These are phyloP conservation scores for Penaeus indicus DNA, from an alignment of 1,140 invertebrate genomes.

Conservation along the genomic window DNA sequence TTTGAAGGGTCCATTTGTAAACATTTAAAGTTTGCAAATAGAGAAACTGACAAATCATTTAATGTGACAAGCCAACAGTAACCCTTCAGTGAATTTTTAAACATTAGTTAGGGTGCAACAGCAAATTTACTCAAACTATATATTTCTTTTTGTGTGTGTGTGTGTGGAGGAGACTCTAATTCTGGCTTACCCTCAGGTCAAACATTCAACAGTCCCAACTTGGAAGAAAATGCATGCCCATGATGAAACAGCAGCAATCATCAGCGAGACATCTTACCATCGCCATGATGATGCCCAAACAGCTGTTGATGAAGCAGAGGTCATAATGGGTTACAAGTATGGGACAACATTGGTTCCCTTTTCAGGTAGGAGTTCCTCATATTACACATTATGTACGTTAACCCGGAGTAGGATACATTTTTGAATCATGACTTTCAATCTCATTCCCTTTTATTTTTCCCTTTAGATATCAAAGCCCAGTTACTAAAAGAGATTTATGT, in stretches of 20 bases:
- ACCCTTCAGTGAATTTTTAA: too few species aligned
- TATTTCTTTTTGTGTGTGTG: neutral
- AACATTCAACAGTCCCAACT: conserved; percentile 58
- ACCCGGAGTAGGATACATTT: neutral
- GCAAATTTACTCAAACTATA: too few species aligned
- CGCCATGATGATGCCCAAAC: conserved; percentile 73
- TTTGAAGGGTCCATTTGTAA: too few species aligned
- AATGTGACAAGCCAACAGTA: too few species aligned
- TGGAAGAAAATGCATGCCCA: conserved; percentile 72
- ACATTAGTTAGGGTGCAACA: too few species aligned
- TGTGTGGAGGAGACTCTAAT: neutral
- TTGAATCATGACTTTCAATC: too few species aligned
- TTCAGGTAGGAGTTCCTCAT: conserved; percentile 47
- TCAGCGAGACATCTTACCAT: conserved; percentile 70
- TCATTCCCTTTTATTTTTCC: too few species aligned
- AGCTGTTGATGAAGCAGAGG: conserved; percentile 71
- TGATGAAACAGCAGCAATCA: conserved; percentile 69
- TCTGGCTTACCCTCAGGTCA: conserved; percentile 28
- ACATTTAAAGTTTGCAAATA: too few species aligned
- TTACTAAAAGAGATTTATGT: too few species aligned
- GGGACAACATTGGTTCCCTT: conserved; percentile 74
- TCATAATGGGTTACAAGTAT: conserved; percentile 73
- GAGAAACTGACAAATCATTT: too few species aligned
- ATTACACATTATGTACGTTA: too few species aligned
- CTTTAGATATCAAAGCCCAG: too few species aligned